Base-by-base conservation (phyloP, 1,140 invertebrate genomes). In the Platyura marginata region DNA sequence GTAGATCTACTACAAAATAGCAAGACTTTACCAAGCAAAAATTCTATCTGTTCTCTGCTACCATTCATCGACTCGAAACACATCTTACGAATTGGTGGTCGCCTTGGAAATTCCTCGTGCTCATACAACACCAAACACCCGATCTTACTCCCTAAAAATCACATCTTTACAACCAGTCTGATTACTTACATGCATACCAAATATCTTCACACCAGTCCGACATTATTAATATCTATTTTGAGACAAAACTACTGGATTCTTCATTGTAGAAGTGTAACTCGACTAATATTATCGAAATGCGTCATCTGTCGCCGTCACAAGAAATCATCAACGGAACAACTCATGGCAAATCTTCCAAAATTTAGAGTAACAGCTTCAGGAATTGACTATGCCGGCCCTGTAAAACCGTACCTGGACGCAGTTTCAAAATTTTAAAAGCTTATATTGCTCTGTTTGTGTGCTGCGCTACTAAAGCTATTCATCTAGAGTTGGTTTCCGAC, bases 11-110 rank as follows among this genome's bases (percentile, higher is more conserved):
- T 13, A 11, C 32, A 34, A 34, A 3, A 34, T 34, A n/a, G 11
- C 11, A 6, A 4, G 16, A 4, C 3, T n/a, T 34, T 34, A n/a
- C 3, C 3, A 6, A 34, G 11, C 11, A 34, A 34, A 34, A 34
- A 15, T 11, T n/a, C 13, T 4, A 34, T 34, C 3, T 3, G 4
- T 15, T 6, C 4, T 3, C 35, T 56, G 8, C 38, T 46, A 36
- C 55, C 54, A 0, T 55, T 48, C 16, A 38, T 61, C 33, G 55
- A 59, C 45, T 40, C 41, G 4, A 42, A 52, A 0, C 47, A 35
- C 4, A 42, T 61, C 1, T 25, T 59, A 6, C 49, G 53, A 46
- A 49, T 56, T 18, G 49, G 52, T 19, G 55, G 53, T n/a, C 37
- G 55, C n/a, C 18, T 61, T 36, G 37, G 42, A 40, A 49, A 54